phyloP scores from a whole-genome alignment of 2,888 invertebrate species.

The Eilema depressum region DNA sequence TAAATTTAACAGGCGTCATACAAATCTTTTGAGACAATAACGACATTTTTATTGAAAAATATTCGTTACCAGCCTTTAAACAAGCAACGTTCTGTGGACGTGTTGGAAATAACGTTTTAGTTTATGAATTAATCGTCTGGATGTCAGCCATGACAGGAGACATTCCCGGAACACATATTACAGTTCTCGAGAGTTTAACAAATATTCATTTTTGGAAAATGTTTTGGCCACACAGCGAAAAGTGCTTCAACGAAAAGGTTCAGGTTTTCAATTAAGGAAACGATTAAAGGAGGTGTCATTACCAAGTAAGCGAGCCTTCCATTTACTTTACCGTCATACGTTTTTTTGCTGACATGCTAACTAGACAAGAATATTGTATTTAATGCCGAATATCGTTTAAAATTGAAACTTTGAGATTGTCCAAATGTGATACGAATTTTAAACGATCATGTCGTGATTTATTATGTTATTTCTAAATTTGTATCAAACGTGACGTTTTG shows the following conservation, averaged over 20 bases:
- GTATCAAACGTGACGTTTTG: background rate
- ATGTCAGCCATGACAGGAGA: constrained; percentile 13
- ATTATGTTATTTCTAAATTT: no score
- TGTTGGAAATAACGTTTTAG: constrained; percentile 47
- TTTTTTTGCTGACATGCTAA: constrained; percentile 4
- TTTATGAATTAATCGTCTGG: constrained; percentile 36
- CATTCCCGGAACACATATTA: constrained; percentile 28
- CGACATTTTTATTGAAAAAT: constrained; percentile 57
- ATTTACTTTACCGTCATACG: background rate
- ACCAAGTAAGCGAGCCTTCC: constrained; percentile 47
- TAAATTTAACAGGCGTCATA: constrained; percentile 78
- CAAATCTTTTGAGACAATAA: constrained; percentile 63
- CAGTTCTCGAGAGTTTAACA: constrained; percentile 15
- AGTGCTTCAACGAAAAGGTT: constrained; percentile 38
- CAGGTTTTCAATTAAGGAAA: constrained; percentile 44
- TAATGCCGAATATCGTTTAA: background rate
- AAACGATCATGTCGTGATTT: no score
- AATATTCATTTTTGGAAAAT: constrained; percentile 9
- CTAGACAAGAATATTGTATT: constrained; percentile 1
- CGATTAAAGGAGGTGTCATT: constrained; percentile 43
- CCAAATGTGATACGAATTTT: background rate
- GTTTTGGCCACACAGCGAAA: constrained; percentile 31
- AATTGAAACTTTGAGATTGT: background rate
- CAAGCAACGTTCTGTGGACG: constrained; percentile 46
- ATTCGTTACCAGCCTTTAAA: constrained; percentile 51